Base-by-base conservation (phyloP, 2,797 vertebrate genomes). In the Sebastiscus tertius region DNA sequence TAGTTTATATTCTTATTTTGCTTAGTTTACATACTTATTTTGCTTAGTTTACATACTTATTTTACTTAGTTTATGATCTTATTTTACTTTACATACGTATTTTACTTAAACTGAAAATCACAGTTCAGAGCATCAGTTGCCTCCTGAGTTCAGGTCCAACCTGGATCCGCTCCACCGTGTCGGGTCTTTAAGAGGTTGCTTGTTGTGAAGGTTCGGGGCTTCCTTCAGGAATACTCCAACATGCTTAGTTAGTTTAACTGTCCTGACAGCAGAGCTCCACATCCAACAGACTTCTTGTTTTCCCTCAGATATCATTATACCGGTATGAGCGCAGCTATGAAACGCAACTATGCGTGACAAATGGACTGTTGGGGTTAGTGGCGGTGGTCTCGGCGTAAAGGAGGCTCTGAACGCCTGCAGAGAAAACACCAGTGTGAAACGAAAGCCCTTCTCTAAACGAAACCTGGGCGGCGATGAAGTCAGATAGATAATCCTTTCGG, bases 351-450 rank as follows among this genome's bases (percentile, higher is more conserved):
- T 16, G 82, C 66, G 55, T 91, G 88, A 89, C 87, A 2, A 88
- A 91, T 88, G 76, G 34, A 0, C 36, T 81, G 88, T 80, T 89
- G 84, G 76, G 71, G 61, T 74, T 77, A 13, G 64, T 12, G 6
- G 55, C 3, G 84, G 87, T 63, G 85, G 88, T 86, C 86, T 34
- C 1, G 2, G 67, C 2, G 18, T 18, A 2, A 9, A 4, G 1
- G 73, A 24, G 60, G 75, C 39, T 81, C 60, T 59, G 31, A 31
- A 63, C 12, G 36, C 36, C 1, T 39, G 56, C 70, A 83, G 83
- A 81, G 77, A 89, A 89, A 92, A 94, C 87, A 93, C 22, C 13
- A 59, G 72, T 5, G 52, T 91, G 91, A 94, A 89, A 92, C 1
- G 2, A 76, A 90, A 90, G 33, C 73, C 83, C 42, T 79, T 24